Evolutionary conservation across 2,113 vertebrate species (phyloP), one percentile per base, ranked within the genome.

Genomic region (Eleginops maclovinus): DNA sequence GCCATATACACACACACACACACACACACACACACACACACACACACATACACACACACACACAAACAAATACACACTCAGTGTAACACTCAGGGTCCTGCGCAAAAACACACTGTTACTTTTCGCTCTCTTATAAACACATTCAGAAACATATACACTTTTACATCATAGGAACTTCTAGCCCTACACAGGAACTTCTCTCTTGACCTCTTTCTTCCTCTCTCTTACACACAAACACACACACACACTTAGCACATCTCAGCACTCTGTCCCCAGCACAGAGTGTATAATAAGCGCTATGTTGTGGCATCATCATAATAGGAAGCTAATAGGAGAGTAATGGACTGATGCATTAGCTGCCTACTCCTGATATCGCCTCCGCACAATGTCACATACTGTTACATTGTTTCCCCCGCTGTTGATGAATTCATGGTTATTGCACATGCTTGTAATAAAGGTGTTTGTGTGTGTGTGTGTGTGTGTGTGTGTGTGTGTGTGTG

Each of bases 311-410:
- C 64, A 70, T 89, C 65, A 87, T 87, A 89, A 87, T 84, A 74
- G 87, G 47, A 21, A 36, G 69, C 82, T 90, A 90, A 90, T 88
- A 82, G 89, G 47, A 54, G 15, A 86, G 74, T 90, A 90, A 91
- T 87, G 85, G 89, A 83, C 76, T 89, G 79, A 86, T 84, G 79
- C 85, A 90, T 88, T 88, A 80, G 87, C 81, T 75, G 74, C 76
- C 72, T 88, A 83, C 59, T 84, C 75, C 58, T 68, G 43, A 81
- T 84, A 66, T 86, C 63, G 8, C 73, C 1, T 1, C 53, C 2
- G 5, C 51, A 82, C 80, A 86, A 17, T 84, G 78, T 82, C 64
- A 59, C 69, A 80, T 60, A 67, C 76, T 82, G 53, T 65, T 75
- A 75, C 47, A 84, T 63, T 78, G 72, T 86, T 80, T 60, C 58